Evolutionary conservation across 2,113 vertebrate genomes (phyloP).

Genomic region (Corythaixoides concolor): DNA sequence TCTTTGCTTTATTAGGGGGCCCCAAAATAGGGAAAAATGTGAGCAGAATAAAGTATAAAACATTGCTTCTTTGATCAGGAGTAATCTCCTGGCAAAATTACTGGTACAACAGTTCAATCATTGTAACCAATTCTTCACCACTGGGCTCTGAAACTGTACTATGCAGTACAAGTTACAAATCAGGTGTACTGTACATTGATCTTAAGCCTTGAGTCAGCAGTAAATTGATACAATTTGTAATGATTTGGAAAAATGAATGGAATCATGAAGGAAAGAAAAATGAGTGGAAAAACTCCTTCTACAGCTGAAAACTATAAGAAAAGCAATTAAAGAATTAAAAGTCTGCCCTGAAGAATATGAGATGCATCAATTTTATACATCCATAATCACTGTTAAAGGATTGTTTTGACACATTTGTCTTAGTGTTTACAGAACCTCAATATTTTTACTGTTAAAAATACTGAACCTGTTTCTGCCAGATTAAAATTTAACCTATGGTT

Average conservation of each 20-base stretch:
- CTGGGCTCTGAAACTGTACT: not conserved
- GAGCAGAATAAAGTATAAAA: not conserved
- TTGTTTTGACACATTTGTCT: not conserved
- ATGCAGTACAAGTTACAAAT: not conserved
- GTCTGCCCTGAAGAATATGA: not conserved
- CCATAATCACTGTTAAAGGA: not conserved
- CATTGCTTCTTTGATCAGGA: not conserved
- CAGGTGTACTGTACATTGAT: not conserved
- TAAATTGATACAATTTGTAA: not conserved
- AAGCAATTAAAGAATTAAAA: not conserved
- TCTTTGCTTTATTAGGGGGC: not conserved
- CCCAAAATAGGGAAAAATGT: not conserved
- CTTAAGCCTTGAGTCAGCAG: not conserved
- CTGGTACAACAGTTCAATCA: not conserved
- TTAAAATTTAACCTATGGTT: not conserved
- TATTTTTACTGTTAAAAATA: not conserved
- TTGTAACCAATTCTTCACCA: not conserved
- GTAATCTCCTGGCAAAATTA: not conserved
- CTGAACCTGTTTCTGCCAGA: not conserved
- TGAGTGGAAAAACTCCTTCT: not conserved
- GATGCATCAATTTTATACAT: not conserved
- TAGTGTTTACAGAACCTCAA: accelerated
- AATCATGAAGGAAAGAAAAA: not conserved
- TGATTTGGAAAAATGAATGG: not conserved
- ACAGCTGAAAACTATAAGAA: not conserved